These are phyloP conservation scores for Fragum fragum DNA, from an alignment of 2,888 invertebrate genomes.

Conservation along the genomic window DNA sequence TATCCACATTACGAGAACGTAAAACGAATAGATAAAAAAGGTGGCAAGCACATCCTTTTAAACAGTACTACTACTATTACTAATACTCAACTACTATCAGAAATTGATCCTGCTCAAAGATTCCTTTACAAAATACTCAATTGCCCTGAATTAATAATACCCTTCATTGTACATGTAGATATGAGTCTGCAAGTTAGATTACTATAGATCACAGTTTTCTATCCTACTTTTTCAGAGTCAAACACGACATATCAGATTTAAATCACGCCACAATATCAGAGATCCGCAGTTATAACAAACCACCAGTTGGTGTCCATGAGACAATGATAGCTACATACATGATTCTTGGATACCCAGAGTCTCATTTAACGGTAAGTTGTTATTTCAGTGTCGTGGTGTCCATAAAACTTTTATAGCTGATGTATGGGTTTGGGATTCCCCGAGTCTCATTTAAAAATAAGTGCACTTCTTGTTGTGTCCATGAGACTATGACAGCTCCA, in stretches of 20 bases:
- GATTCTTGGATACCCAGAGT: conserved; percentile 79
- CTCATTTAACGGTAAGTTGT: conserved; percentile 75
- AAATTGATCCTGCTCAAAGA: no score
- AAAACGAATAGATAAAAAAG: no score
- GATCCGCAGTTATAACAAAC: conserved; percentile 80
- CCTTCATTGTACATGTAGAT: no score
- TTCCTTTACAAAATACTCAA: no score
- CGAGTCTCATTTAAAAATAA: conserved; percentile 76
- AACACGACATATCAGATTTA: conserved; percentile 79
- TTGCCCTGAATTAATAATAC: no score
- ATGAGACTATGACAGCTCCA: conserved; percentile 80
- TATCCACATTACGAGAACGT: no score
- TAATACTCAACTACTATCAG: no score
- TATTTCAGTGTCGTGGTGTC: conserved; percentile 49
- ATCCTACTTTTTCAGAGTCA: conserved; percentile 56
- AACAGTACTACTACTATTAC: no score
- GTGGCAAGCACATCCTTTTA: no score
- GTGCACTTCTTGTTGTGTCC: conserved; percentile 66
- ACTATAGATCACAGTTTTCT: no score
- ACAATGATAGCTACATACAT: conserved; percentile 82
- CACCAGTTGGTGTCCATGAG: conserved; percentile 78
- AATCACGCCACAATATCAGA: conserved; percentile 82
- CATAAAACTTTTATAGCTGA: conserved; percentile 81
- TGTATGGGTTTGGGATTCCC: conserved; percentile 80
- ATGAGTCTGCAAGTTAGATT: no score